Conservation (phyloP, 2,888 invertebrate species). For the Cheilosia vernalis region DNA sequence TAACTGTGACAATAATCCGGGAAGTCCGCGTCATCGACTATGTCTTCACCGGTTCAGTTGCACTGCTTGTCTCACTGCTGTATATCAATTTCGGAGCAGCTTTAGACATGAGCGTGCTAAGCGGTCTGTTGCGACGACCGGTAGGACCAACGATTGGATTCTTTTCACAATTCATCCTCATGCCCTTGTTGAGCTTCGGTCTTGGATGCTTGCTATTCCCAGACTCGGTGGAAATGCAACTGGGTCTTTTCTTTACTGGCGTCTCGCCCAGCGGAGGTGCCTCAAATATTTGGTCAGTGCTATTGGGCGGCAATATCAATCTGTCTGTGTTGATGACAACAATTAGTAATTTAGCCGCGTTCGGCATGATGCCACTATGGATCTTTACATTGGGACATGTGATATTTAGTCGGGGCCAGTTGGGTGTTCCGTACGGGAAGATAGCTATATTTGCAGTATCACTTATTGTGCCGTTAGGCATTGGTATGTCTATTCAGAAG, state of each 20-base stretch:
- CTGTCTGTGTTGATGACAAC: conserved; percentile 98
- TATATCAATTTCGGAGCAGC: conserved; percentile 97
- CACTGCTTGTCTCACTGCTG: conserved; percentile 89
- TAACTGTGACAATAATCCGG: conserved; percentile 86
- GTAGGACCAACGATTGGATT: conserved; percentile 92
- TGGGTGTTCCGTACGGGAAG: conserved; percentile 90
- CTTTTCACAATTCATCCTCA: conserved; percentile 90
- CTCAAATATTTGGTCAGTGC: conserved; percentile 97
- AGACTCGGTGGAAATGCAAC: conserved; percentile 87
- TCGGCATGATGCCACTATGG: conserved; percentile 97
- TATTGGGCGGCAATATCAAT: conserved; percentile 95
- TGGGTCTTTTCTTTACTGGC: conserved; percentile 95
- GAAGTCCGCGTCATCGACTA: conserved; percentile 88
- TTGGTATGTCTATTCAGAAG: conserved; percentile 88
- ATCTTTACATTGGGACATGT: conserved; percentile 92
- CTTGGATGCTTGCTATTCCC: conserved; percentile 90
- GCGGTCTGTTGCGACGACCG: conserved; percentile 84
- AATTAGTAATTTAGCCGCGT: conserved; percentile 93
- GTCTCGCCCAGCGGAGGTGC: conserved; percentile 97
- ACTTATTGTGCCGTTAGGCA: conserved; percentile 89
- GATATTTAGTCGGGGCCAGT: conserved; percentile 89
- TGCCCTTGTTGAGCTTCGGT: conserved; percentile 93
- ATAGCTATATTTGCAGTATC: conserved; percentile 90
- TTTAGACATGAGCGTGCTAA: conserved; percentile 86
- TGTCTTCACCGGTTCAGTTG: conserved; percentile 90